Percentiles rank a stretch among this genome's conserved stretches.
Evolutionary conservation across 2,888 invertebrate genomes (phyloP).

Genomic region (Cerceris ruficornis): DNA sequence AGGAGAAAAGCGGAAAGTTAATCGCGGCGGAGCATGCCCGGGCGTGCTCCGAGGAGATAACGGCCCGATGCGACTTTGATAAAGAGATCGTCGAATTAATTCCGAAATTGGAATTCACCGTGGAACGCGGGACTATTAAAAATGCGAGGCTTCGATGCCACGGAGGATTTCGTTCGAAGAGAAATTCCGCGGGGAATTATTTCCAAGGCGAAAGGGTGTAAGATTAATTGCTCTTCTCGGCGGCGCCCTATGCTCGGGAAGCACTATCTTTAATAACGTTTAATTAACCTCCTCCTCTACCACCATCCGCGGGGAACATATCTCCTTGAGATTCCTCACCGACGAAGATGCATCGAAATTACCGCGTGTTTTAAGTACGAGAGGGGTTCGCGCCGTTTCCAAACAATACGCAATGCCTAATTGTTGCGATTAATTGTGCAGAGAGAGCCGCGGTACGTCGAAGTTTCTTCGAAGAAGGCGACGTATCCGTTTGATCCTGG

Average conservation of each 20-base stretch:
- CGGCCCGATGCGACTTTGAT: neutral
- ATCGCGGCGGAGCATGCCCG: neutral
- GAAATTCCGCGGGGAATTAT: constrained; percentile 21
- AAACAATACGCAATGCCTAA: no score
- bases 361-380: no score
- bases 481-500: no score
- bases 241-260: neutral
- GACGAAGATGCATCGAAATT: no score
- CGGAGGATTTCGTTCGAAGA: neutral
- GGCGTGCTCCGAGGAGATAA: neutral
- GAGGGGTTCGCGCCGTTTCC: no score
- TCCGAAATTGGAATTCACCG: neutral
- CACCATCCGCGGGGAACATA: no score
- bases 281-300: constrained; percentile 14
- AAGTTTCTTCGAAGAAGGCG: no score
- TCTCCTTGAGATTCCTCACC: no score
- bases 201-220: constrained; percentile 6
- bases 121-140: neutral
- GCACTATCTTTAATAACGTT: constrained; percentile 7
- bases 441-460: no score
- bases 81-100: constrained; percentile 2
- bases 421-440: no score
- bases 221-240: constrained; percentile 26
- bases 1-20: neutral
- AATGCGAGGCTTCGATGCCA: neutral